phyloP scores from a whole-genome alignment of 2,888 invertebrate genomes.

The Heliconius aoede region DNA sequence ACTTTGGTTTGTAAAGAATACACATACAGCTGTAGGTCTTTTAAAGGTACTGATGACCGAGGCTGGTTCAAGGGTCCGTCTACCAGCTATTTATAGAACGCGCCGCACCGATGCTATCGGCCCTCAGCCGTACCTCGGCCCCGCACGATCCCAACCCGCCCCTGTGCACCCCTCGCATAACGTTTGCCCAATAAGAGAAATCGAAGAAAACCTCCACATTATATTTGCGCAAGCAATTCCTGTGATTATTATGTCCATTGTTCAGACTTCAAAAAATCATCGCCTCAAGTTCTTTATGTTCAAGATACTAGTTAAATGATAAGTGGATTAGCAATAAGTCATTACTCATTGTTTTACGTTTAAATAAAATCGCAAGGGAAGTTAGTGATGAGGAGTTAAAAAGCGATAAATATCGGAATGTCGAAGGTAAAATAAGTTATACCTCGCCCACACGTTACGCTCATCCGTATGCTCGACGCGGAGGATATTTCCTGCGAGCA shows the following conservation, averaged over 20 bases:
- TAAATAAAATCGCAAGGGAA: slow-evolving; percentile 51
- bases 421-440: slow-evolving; percentile 52
- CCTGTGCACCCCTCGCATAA: slow-evolving; percentile 76
- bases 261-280: slow-evolving; percentile 69
- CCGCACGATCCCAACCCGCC: slow-evolving; percentile 75
- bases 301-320: slow-evolving; percentile 61
- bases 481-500: slow-evolving; percentile 73
- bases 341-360: slow-evolving; percentile 51
- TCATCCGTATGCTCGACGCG: slow-evolving; percentile 78
- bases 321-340: slow-evolving; percentile 57
- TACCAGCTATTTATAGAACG: slow-evolving; percentile 78
- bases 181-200: slow-evolving; percentile 76
- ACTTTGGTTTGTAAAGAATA: slow-evolving; percentile 46
- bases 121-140: slow-evolving; percentile 64
- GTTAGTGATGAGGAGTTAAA: slow-evolving; percentile 32
- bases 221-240: slow-evolving; percentile 79
- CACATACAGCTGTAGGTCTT: slow-evolving; percentile 62
- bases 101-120: slow-evolving; percentile 75
- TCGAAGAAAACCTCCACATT: slow-evolving; percentile 72
- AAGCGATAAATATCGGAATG: slow-evolving; percentile 55
- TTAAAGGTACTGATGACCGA: slow-evolving; percentile 68
- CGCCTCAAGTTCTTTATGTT: slow-evolving; percentile 65
- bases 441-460: slow-evolving; percentile 65
- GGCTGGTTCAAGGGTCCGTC: slow-evolving; percentile 81
- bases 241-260: slow-evolving; percentile 76